These are phyloP conservation scores for Glaucomys volans DNA, from an alignment of 2,113 vertebrate genomes.

Conservation along the genomic window DNA sequence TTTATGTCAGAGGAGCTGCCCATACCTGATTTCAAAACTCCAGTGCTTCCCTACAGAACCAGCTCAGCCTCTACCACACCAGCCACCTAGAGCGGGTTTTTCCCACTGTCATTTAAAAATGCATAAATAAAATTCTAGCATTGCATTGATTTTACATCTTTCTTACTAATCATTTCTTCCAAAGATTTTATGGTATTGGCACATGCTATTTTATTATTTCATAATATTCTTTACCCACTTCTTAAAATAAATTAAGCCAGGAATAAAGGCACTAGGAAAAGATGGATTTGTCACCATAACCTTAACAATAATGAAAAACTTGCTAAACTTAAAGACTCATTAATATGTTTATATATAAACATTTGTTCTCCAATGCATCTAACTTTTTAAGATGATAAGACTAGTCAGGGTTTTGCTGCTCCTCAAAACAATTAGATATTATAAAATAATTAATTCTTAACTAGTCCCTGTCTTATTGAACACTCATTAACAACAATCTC, in stretches of 20 bases:
- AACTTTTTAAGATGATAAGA: conserved; percentile 12
- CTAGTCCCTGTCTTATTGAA: neutral
- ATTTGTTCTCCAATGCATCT: neutral
- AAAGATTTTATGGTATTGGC: neutral
- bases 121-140: neutral
- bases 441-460: neutral
- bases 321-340: neutral
- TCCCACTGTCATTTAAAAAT: neutral
- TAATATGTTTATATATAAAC: neutral
- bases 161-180: neutral
- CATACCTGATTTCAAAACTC: neutral
- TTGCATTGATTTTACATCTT: neutral
- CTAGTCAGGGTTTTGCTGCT: neutral
- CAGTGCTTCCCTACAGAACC: neutral
- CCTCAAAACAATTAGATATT: conserved; percentile 33
- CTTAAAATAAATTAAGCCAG: conserved; percentile 16
- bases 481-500: neutral
- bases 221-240: neutral
- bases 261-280: neutral
- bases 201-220: neutral
- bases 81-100: neutral
- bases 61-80: neutral
- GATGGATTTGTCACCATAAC: conserved; percentile 2
- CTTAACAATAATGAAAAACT: conserved; percentile 3
- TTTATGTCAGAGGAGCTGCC: neutral